phyloP scores from a whole-genome alignment of 2,888 invertebrate genomes.

The Tiphia femorata region DNA sequence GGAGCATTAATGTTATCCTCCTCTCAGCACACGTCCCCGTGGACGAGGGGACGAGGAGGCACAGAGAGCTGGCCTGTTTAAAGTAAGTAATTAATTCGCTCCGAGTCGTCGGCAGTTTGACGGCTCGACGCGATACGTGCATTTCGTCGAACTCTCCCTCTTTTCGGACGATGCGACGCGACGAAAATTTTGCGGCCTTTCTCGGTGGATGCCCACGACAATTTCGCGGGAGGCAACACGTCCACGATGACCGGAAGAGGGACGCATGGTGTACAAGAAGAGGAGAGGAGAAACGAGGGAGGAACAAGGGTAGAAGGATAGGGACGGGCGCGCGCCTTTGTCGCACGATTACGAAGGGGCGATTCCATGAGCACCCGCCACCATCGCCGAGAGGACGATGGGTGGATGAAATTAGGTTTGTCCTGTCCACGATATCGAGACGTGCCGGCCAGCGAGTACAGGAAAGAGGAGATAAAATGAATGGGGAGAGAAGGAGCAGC shows the following conservation, averaged over 20 bases:
- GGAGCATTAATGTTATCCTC: neutral
- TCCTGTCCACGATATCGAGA: constrained; percentile 51
- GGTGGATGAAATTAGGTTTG: constrained; percentile 53
- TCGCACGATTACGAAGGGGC: constrained; percentile 54
- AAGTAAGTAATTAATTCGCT: constrained; percentile 31
- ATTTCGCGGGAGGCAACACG: constrained; percentile 18
- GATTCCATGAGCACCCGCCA: constrained; percentile 36
- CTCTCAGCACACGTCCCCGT: too few relatives aligned
- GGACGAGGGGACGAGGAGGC: neutral
- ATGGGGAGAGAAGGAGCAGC: constrained; percentile 10
- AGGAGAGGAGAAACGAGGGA: neutral
- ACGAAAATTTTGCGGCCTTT: neutral
- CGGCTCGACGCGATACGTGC: neutral
- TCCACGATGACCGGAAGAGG: too few relatives aligned
- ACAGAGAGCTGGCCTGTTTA: constrained; percentile 8
- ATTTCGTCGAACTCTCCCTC: neutral
- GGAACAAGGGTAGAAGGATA: too few relatives aligned
- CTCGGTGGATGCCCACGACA: constrained; percentile 7
- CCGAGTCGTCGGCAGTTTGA: constrained; percentile 7
- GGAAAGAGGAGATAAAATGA: constrained; percentile 12
- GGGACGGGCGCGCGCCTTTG: constrained; percentile 45
- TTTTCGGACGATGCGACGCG: constrained; percentile 3
- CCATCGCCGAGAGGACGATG: too few relatives aligned
- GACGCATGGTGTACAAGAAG: neutral
- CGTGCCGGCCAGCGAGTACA: constrained; percentile 23